Evolutionary conservation across 1,140 invertebrate genomes (phyloP), one percentile per base, ranked within the genome.

Genomic region (Ceratosolen solmsi): DNA sequence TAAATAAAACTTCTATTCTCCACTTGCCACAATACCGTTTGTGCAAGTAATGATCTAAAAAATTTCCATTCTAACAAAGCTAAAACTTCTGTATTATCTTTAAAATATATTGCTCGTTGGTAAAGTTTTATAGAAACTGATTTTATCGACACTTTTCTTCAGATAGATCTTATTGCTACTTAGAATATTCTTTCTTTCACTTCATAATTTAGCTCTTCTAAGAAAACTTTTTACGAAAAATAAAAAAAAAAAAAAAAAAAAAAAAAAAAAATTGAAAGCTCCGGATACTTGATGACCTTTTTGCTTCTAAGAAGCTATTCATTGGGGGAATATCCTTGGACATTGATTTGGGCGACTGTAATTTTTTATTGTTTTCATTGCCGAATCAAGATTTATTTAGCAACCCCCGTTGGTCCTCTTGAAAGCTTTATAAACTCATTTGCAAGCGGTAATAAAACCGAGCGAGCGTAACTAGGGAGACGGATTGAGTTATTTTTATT

Each of bases 1-100:
- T 65, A 65, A 27, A 65, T 65, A 65, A 65, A 36, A 33, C 60
- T 65, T 65, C 60, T 36, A 27, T 65, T 65, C 36, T 65, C 17
- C 27, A 65, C 30, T 65, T 13, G 30, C 60, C 30, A 65, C 20
- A 65, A 36, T 65, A 65, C 8, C 20, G 33, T 65, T 65, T 36
- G 30, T 17, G 30, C 17, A 65, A 36, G 60, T 65, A 36, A 65
- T 65, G 30, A 30, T 36, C 30, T 65, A 65, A 65, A 65, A 65
- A 33, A 36, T 65, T n/a, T 33, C 30, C 60, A 36, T 65, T 36
- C 15, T 36, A 36, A 65, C 30, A 65, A 65, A 65, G 30, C 30
- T 36, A 65, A 36, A 65, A 65, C 60, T 36, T 65, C 15, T 65
- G 11, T 65, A 36, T 65, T 65, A 65, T 65, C 30, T 65, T 36